Base-by-base conservation (phyloP, 1,140 invertebrate genomes). In the Luehdorfia chinensis region DNA sequence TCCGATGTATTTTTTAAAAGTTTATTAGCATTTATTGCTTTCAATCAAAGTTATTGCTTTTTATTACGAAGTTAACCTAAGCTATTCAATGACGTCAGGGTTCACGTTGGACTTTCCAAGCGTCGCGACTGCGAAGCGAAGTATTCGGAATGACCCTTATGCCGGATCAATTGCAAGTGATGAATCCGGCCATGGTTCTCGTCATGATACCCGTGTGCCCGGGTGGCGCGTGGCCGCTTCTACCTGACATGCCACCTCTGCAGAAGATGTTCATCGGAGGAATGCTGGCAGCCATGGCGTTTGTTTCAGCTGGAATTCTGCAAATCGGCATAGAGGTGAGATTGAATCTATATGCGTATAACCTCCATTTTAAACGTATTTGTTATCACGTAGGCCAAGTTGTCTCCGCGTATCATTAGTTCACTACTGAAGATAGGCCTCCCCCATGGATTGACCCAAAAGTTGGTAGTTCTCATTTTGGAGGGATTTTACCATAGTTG, bases 221-320 rank as follows among this genome's bases (percentile, higher is more conserved):
- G 45, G 84, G 88, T 19, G 66, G 87, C 0, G 75, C 93, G 0
- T 94, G 94, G 77, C 89, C 89, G 0, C 6, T 88, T 0, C 67
- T 90, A 7, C 76, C 74, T 2, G 89, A 90, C 44, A 70, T 88
- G 19, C 69, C 75, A 1, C 94, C 95, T 0, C 70, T 97, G 11
- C 91, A 94, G 49, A 92, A 94, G 70, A 92, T 98, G 80, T 90
- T 91, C 1, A 75, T 90, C 1, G 96, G 96, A 6, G 95, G 95
- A 37, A 59, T 95, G 28, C 71, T 98, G 2, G 94, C 94, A 5
- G 90, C 90, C 0, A n/a, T 93, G n/a, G 89, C 96, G 0, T 98
- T 98, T 77, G 67, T 79, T 4, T 59, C 75, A 4, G 81, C 77
- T 47, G 77, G 75, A 0, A 81, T 85, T 30, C 47, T 85, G 2